Conservation (phyloP, 30 jellyfish, hydroid and myxozoan species). For the Turritopsis rubra region DNA sequence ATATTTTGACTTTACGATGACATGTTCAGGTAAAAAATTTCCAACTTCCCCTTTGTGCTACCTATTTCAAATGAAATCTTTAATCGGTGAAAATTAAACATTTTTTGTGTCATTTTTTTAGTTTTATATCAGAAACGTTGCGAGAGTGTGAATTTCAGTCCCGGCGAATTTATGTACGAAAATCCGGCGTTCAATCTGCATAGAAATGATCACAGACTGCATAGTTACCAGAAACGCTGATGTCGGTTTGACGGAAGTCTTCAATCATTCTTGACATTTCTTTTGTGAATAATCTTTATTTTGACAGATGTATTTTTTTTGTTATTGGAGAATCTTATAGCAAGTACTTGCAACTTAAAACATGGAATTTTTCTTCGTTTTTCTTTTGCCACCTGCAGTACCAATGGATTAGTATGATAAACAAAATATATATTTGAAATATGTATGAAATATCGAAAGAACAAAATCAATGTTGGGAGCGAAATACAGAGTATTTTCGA, state of each 20-base stretch:
- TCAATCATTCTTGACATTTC: neutral
- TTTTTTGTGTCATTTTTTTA: neutral
- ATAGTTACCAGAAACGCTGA: neutral
- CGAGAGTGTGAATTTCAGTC: neutral
- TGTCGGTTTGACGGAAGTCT: neutral
- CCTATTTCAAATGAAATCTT: neutral
- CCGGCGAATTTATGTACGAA: neutral
- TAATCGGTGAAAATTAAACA: too few relatives aligned
- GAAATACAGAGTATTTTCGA: too few relatives aligned
- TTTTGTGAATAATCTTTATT: neutral
- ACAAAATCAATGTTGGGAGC: too few relatives aligned
- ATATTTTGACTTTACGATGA: too few relatives aligned
- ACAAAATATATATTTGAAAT: too few relatives aligned
- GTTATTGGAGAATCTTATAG: neutral
- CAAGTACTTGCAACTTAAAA: neutral
- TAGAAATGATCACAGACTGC: neutral
- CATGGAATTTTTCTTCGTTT: neutral
- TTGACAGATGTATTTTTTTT: neutral
- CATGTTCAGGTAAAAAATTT: too few relatives aligned
- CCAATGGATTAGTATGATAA: too few relatives aligned
- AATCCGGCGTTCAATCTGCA: neutral
- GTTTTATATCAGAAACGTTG: neutral
- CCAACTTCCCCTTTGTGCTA: neutral
- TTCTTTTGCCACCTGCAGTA: too few relatives aligned
- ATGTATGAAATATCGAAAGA: too few relatives aligned